Conservation (phyloP, 2,113 vertebrate genomes). For the Scalopus aquaticus region DNA sequence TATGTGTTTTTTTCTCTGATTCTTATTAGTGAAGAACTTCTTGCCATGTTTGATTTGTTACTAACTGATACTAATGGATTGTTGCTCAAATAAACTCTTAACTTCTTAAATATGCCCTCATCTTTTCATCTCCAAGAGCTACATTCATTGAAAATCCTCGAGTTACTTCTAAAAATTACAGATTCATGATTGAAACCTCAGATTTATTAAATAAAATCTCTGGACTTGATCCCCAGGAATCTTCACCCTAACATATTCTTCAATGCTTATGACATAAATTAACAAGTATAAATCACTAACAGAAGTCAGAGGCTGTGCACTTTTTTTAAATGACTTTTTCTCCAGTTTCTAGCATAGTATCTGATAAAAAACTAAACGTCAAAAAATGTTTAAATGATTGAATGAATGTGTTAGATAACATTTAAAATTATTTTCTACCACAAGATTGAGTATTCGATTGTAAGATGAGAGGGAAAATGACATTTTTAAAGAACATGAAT, state of each 20-base stretch:
- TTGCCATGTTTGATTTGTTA: not conserved
- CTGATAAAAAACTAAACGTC: not conserved
- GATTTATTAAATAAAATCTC: not conserved
- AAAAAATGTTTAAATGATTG: not conserved
- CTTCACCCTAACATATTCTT: not conserved
- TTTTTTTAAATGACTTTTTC: not conserved
- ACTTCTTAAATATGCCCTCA: not conserved
- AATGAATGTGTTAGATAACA: not conserved
- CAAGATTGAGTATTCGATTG: not conserved
- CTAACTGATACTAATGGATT: not conserved
- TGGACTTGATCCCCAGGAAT: not conserved
- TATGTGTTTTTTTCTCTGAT: not conserved
- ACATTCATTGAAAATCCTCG: not conserved
- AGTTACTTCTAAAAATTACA: not conserved
- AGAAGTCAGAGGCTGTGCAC: not conserved
- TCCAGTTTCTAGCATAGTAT: not conserved
- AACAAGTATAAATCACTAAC: not conserved
- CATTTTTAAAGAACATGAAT: not conserved
- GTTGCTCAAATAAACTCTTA: not conserved
- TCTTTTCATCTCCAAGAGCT: not conserved
- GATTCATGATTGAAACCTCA: not conserved
- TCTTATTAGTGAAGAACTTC: not conserved
- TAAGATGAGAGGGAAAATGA: not conserved
- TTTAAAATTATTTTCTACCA: slow-evolving; percentile 3
- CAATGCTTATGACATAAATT: not conserved